These are phyloP conservation scores for Cariama cristata DNA, from an alignment of 2,113 vertebrate genomes.

Conservation along the genomic window DNA sequence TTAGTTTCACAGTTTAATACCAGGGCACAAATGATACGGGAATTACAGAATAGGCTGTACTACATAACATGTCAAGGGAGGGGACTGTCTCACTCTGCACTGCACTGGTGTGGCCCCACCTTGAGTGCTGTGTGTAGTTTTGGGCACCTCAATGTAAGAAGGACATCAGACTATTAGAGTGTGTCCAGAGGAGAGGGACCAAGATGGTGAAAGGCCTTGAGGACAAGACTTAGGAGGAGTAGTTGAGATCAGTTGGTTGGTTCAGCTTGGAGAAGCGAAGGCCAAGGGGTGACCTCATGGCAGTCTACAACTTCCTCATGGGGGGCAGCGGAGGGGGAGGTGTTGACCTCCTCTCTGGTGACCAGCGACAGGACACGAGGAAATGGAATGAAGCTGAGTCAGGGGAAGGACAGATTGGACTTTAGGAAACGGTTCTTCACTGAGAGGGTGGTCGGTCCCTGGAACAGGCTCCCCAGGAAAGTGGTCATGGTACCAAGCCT, in stretches of 20 bases:
- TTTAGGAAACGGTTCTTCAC: background rate
- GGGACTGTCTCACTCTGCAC: background rate
- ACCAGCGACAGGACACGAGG: accelerated
- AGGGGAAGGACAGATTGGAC: background rate
- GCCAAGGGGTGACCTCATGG: background rate
- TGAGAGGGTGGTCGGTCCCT: background rate
- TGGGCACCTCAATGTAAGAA: background rate
- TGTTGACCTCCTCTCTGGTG: background rate
- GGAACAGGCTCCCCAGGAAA: background rate
- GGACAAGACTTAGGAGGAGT: background rate
- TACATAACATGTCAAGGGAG: background rate
- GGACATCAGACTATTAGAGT: background rate
- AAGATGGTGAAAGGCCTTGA: accelerated
- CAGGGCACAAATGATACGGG: background rate
- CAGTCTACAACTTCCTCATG: background rate
- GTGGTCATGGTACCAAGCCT: background rate
- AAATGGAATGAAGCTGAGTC: background rate
- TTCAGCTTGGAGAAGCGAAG: background rate
- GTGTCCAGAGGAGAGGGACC: background rate
- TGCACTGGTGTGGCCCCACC: too few relatives aligned
- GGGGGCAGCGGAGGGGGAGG: accelerated
- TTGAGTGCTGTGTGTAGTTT: background rate
- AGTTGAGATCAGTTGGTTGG: background rate
- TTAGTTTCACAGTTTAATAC: background rate
- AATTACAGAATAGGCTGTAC: background rate